Evolutionary conservation across 2,888 invertebrate genomes (phyloP), one percentile per base, ranked within the genome.

Genomic region (Agapostemon virescens): DNA sequence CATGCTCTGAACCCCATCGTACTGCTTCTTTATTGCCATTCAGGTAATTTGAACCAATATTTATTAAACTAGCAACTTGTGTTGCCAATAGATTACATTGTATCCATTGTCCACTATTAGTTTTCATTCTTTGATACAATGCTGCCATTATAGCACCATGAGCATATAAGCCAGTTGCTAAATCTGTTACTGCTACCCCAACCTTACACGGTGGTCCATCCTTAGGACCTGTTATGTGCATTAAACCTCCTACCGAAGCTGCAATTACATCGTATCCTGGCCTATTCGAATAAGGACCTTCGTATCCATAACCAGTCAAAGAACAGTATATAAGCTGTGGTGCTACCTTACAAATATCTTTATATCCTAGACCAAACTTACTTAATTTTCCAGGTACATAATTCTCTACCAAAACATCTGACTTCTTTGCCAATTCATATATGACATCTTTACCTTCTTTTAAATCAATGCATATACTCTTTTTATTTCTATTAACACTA

Each of bases 181-280:
- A 89, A 93, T 99, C 99, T 0, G 98, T 98, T 88, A 98, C 95
- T 0, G 99, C 98, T 0, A 98, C 97, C 17, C 98, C 99, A 20
- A 96, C 96, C 93, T 98, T 98, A 82, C 97, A 96, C 0, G 99
- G 98, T 58, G 95, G 96, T 0, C 98, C 98, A 87, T 95, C 93
- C 86, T 94, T 94, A 68, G 97, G 96, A 0, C 99, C 99, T 0
- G 99, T 99, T 36, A 97, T 96, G 90, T 98, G 95, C 36, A 99
- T 89, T 0, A 99, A 93, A 0, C 99, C 99, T 5, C 98, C 98
- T 88, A 98, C 94, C 0, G 98, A 98, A 20, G 98, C 96, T 0
- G 98, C 98, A 86, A 99, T 97, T 0, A 98, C 98, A 93, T 99
- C 99, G 93, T 98, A 99, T 86, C 99, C 99, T n/a, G 98, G 97